Base-by-base conservation (phyloP, 2,113 vertebrate genomes). In the Lophotis ruficrista region DNA sequence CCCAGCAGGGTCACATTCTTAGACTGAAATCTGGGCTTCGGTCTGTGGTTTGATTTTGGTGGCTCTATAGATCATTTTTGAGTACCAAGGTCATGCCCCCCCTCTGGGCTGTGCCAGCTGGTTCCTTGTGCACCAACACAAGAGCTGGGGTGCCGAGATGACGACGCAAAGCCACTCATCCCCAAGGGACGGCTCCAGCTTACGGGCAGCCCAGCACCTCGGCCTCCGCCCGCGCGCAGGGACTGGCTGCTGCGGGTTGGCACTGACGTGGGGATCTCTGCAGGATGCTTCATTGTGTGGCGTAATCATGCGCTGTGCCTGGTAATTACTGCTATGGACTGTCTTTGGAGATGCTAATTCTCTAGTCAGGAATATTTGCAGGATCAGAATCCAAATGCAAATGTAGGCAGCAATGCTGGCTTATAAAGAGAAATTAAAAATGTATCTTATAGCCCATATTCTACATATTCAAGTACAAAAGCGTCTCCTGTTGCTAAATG, bases 91-190 rank as follows among this genome's bases (percentile, higher is more conserved):
- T 61, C 41, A 3, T 14, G 28, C 10, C 33, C 7, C 9, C 9
- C 7, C 54, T 45, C 41, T 9, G 19, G 30, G 41, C 41, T 30
- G 16, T 1, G 10, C 0, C 0, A 18, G 43, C 30, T 11, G 18
- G 27, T 9, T 73, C 48, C 76, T 13, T 22, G 21, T 3, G 18
- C 33, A 24, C 1, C 0, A 60, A 37, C 2, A 5, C 10, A 22
- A 58, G 31, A 62, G 38, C 7, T 14, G 35, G 78, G 31, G 33
- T 20, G 45, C 45, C 0, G 1, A 51, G 38, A 53, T 24, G 58
- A 53, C 9, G 82, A 25, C 35, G 23, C 18, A 11, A 14, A 87
- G 41, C 17, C 37, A 54, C 15, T 11, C 7, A 16, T 8, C 4
- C 33, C 70, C 41, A 21, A 1, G 41, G 37, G 47, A 22, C 24